Evolutionary conservation across 2,888 invertebrate species (phyloP).

Genomic region (Epinotia ramella): DNA sequence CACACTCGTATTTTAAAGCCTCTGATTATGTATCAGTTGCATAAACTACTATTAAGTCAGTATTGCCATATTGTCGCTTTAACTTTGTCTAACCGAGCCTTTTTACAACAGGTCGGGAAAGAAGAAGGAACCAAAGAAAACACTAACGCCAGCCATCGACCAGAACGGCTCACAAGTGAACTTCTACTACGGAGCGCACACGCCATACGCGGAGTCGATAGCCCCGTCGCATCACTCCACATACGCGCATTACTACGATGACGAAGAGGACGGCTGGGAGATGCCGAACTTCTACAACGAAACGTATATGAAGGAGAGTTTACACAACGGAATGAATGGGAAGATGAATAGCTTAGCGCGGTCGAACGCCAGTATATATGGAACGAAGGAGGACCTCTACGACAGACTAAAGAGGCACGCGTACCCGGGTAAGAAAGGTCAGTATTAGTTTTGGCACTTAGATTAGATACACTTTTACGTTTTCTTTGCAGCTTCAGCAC

Average conservation of each 20-base stretch:
- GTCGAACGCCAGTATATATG: conserved; percentile 97
- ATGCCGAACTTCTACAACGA: conserved; percentile 99
- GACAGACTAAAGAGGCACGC: conserved; percentile 98
- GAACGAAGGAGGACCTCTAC: conserved; percentile 97
- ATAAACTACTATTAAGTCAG: neutral
- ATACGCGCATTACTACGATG: conserved; percentile 97
- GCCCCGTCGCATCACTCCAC: conserved; percentile 98
- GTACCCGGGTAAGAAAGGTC: conserved; percentile 97
- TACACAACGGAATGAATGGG: conserved; percentile 93
- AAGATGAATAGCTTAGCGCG: conserved; percentile 97
- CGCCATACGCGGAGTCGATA: conserved; percentile 97
- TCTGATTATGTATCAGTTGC: no score
- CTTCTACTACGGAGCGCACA: conserved; percentile 98
- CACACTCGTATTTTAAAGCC: no score
- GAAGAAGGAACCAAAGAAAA: conserved; percentile 96
- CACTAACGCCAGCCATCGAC: conserved; percentile 94
- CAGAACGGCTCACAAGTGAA: conserved; percentile 97
- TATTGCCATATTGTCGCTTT: neutral
- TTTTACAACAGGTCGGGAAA: conserved; percentile 88
- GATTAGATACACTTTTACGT: conserved; percentile 67
- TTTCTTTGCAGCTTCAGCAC: conserved; percentile 61
- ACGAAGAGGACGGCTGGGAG: conserved; percentile 98
- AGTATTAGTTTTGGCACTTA: conserved; percentile 77
- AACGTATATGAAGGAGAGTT: conserved; percentile 97
- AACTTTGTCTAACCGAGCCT: neutral